Evolutionary conservation across 35 echinoderm and acorn worm genomes (phyloP).

Genomic region (Stichopus chloronotus): DNA sequence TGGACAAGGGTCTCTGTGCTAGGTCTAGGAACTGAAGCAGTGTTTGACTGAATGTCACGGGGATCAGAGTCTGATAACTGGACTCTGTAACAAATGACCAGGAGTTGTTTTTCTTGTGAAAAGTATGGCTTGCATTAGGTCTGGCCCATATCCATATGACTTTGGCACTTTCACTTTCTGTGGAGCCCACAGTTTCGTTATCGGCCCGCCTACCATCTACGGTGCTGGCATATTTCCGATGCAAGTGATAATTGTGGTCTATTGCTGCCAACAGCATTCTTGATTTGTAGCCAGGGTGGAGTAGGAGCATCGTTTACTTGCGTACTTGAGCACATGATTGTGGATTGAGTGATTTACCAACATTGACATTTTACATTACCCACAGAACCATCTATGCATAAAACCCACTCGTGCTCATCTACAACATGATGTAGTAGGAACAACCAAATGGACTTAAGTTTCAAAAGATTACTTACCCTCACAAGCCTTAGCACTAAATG

Average conservation of each 20-base stretch:
- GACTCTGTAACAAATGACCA: constrained; percentile 44
- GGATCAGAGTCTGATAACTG: constrained; percentile 24
- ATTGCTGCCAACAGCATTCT: constrained; percentile 34
- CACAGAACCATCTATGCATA: constrained; percentile 35
- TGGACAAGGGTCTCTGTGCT: constrained; percentile 29
- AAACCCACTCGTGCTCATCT: constrained; percentile 55
- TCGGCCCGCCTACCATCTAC: constrained; percentile 20
- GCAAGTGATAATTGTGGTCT: constrained; percentile 53
- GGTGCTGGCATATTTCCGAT: constrained; percentile 5
- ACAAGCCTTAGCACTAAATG: constrained; percentile 14
- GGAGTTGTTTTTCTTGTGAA: background rate
- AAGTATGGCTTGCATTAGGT: constrained; percentile 29
- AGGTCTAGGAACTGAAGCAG: constrained; percentile 33
- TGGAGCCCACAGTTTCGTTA: constrained; percentile 30
- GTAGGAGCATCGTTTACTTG: constrained; percentile 20
- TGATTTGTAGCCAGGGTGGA: background rate
- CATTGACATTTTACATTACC: constrained; percentile 48
- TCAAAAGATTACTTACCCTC: constrained; percentile 12
- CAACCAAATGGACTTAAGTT: background rate
- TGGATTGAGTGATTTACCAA: constrained; percentile 22
- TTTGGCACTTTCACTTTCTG: constrained; percentile 30
- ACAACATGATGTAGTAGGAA: constrained; percentile 53
- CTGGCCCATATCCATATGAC: constrained; percentile 22
- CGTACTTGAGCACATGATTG: constrained; percentile 51
- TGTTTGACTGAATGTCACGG: constrained; percentile 23